Evolutionary conservation across 2,113 vertebrate species (phyloP).

Genomic region (Chaetodon auriga): DNA sequence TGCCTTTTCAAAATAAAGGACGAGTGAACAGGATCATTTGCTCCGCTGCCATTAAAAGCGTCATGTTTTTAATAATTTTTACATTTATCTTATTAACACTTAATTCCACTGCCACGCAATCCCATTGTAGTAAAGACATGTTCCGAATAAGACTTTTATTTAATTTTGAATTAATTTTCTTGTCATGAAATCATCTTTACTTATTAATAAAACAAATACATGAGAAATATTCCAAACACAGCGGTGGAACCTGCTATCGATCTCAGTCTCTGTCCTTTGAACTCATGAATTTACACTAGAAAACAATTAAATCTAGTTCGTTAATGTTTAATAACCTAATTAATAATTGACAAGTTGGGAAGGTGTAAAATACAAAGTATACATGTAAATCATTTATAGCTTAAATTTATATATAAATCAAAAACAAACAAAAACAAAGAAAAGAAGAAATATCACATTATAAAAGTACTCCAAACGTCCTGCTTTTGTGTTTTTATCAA

Average conservation of each 20-base stretch:
- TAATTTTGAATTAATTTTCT: background rate
- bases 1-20: conserved; percentile 49
- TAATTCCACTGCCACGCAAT: too few species aligned
- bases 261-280: background rate
- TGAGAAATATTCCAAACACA: background rate
- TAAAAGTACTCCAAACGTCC: too few species aligned
- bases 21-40: background rate
- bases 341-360: background rate
- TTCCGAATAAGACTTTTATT: too few species aligned
- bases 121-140: too few species aligned
- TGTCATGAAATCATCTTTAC: background rate
- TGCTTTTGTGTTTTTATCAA: too few species aligned
- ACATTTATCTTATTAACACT: too few species aligned
- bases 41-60: background rate
- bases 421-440: background rate
- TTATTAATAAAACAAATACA: background rate
- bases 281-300: background rate
- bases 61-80: too few species aligned
- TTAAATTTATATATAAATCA: background rate
- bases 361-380: background rate
- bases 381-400: background rate
- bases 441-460: too few species aligned
- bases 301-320: background rate
- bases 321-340: background rate
- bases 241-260: background rate